Base-by-base conservation (phyloP, 2,888 invertebrate genomes). In the Alloscopus bannaensis region DNA sequence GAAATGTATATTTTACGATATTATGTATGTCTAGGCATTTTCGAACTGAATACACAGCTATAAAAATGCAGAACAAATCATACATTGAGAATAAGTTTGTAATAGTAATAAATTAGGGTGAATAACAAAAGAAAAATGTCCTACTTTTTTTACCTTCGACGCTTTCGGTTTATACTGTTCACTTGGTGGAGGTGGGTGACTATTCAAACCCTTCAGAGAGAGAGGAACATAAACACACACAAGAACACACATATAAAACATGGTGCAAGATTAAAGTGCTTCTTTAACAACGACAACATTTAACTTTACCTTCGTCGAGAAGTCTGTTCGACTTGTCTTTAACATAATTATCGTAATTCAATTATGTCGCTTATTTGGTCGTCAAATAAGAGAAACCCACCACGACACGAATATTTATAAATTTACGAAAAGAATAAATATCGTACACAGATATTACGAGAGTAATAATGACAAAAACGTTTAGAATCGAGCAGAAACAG, bases 181-280 rank as follows among this genome's bases (percentile, higher is more conserved):
- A 73, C 83, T 83, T 82, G 85, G 81, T 68, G 86, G 94, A 91
- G 94, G 93, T 92, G 94, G 94, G 92, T 96, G 96, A 92, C 94
- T 95, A 93, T 95, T 96, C 92, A 95, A 95, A 89, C 95, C 95
- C 95, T 95, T 92, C 89, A n/a, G n/a, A n/a, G n/a, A n/a, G n/a
- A n/a, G n/a, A n/a, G n/a, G n/a, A n/a, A n/a, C n/a, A 94, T 93
- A 83, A 71, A 81, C 75, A 81, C 81, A 83, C 72, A 78, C 77
- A 78, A 71, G 65, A 80, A 50, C 65, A 72, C 75, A n/a, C n/a
- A n/a, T n/a, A n/a, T n/a, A n/a, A n/a, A n/a, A n/a, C n/a, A n/a
- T 71, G 66, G 81, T 81, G 81, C 83, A 81, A 81, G 20, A 81
- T 81, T 73, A 70, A 66, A 81, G 81, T 83, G 81, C 81, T 77